A percentile compares a stretch with the other conserved stretches of the same genome.
phyloP scores from a whole-genome alignment of 2,113 vertebrate genomes.

The Phyllopteryx taeniolatus region DNA sequence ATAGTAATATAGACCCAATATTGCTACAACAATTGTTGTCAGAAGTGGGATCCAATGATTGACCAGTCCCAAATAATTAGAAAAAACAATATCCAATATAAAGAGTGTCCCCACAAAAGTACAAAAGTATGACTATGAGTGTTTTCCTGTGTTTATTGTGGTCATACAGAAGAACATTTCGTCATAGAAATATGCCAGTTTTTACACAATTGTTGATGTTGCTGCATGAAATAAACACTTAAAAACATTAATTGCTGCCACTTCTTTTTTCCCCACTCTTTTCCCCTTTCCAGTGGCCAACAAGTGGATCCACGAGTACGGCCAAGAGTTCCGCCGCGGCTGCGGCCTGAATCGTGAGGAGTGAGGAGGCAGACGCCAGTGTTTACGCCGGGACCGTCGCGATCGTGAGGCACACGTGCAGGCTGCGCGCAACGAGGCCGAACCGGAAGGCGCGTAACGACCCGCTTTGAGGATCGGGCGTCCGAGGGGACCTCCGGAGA shows the following conservation, averaged over 20 bases:
- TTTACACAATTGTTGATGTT: no score
- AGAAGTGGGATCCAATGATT: no score
- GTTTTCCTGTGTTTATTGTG: no score
- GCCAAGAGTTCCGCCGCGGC: conserved; percentile 86
- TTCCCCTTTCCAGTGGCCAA: conserved; percentile 82
- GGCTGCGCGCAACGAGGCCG: conserved; percentile 1
- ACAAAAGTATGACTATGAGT: no score
- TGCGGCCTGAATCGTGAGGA: conserved; percentile 77
- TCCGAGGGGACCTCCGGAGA: conserved; percentile 26
- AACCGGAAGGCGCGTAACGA: not conserved
- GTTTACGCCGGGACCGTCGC: conserved; percentile 18
- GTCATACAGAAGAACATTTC: no score
- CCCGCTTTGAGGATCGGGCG: not conserved
- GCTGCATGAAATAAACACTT: no score
- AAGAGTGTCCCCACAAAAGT: no score
- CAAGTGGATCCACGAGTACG: conserved; percentile 91
- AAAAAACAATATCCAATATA: no score
- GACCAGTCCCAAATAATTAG: no score
- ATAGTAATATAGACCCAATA: no score
- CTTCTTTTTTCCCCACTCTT: not conserved
- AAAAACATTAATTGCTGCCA: not conserved
- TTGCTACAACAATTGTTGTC: no score
- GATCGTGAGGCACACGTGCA: conserved; percentile 36
- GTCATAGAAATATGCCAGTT: no score
- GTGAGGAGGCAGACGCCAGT: conserved; percentile 55